Percentiles rank a stretch among this genome's conserved stretches.
These are phyloP conservation scores for Stenodera caucasica DNA, from an alignment of 2,888 invertebrate species.

Conservation along the genomic window DNA sequence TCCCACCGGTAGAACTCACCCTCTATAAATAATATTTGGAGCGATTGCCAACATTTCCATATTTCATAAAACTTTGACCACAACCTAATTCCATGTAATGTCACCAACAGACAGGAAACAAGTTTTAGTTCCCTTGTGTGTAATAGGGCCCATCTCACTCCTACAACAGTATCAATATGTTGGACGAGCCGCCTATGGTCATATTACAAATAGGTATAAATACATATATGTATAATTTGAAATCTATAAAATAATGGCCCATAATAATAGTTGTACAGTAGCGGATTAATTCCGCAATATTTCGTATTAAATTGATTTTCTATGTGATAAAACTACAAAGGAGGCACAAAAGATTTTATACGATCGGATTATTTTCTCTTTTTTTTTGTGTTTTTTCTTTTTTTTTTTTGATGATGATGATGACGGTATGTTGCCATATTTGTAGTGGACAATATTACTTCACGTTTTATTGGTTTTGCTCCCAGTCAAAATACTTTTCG, in stretches of 20 bases:
- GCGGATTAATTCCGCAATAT: constrained; percentile 4
- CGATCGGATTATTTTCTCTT: neutral
- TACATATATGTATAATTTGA: neutral
- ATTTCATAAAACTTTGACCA: constrained; percentile 52
- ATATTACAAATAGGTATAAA: neutral
- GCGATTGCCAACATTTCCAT: constrained; percentile 51
- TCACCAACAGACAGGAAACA: constrained; percentile 30
- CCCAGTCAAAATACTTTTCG: neutral
- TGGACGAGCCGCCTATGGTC: neutral
- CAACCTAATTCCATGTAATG: constrained; percentile 42
- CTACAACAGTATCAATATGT: neutral
- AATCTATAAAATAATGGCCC: neutral
- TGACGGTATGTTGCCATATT: neutral
- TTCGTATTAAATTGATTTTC: constrained; percentile 1
- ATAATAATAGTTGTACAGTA: neutral
- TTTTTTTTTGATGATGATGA: neutral
- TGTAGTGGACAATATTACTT: neutral
- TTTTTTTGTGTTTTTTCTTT: neutral
- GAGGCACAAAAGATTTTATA: neutral
- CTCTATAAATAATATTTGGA: no score
- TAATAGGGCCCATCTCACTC: neutral
- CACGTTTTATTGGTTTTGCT: neutral
- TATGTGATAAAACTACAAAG: neutral
- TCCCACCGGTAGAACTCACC: neutral
- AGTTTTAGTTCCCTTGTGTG: constrained; percentile 16